phyloP scores from a whole-genome alignment of 1,140 invertebrate genomes.

The Caenorhabditis latens region DNA sequence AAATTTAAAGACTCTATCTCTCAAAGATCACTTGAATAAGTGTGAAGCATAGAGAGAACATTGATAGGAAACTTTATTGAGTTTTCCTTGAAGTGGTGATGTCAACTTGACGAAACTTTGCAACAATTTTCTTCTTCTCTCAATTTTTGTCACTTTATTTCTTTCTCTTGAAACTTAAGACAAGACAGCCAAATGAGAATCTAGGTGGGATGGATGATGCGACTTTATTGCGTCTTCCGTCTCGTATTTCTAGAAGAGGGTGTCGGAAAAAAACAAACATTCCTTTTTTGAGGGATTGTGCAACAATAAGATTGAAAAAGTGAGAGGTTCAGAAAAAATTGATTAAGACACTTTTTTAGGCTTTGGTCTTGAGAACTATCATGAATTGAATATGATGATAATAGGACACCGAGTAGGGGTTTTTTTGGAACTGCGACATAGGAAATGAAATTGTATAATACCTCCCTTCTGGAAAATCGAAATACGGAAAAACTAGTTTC shows the following conservation, averaged over 20 bases:
- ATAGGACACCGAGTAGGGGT: too few relatives aligned
- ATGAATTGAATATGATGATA: too few relatives aligned
- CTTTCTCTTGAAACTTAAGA: slow-evolving; percentile 21
- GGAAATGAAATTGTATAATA: too few relatives aligned
- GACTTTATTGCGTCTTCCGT: slow-evolving; percentile 30
- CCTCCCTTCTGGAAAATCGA: too few relatives aligned
- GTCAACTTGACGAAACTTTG: slow-evolving; percentile 31
- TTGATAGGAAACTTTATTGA: slow-evolving; percentile 46
- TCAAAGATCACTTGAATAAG: slow-evolving; percentile 8
- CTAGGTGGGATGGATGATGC: slow-evolving; percentile 29
- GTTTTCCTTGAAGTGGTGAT: slow-evolving; percentile 36
- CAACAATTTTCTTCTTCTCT: not conserved
- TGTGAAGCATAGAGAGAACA: slow-evolving; percentile 2
- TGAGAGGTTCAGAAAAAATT: not conserved
- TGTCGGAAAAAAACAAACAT: slow-evolving; percentile 15
- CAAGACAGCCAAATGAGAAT: slow-evolving; percentile 37
- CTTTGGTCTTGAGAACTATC: too few relatives aligned
- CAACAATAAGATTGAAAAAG: slow-evolving; percentile 26
- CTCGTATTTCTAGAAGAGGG: slow-evolving; percentile 41
- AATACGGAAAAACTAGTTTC: too few relatives aligned
- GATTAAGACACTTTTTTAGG: too few relatives aligned
- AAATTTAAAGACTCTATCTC: not conserved
- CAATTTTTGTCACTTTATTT: not conserved
- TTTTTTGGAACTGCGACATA: too few relatives aligned
- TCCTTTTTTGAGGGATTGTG: not conserved